Percentiles rank a stretch among this genome's conserved stretches.
These are phyloP conservation scores for Pelodytes ibericus DNA, from an alignment of 2,797 vertebrate species.

Conservation along the genomic window DNA sequence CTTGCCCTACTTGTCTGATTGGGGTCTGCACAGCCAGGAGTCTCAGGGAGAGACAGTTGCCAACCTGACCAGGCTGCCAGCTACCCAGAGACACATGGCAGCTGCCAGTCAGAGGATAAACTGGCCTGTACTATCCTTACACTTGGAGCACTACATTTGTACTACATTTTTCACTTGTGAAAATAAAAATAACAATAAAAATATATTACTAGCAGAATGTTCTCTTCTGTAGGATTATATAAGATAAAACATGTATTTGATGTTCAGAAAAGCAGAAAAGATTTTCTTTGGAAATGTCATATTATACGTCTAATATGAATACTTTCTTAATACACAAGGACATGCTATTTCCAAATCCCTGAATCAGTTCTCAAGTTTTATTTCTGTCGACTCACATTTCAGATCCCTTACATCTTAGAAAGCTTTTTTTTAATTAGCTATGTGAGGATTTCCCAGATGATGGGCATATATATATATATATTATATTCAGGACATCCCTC, in stretches of 20 bases:
- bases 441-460: slow-evolving; percentile 28
- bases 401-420: slow-evolving; percentile 31
- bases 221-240: not conserved
- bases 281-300: slow-evolving; percentile 12
- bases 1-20: no score
- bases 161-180: no score
- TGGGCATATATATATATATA: no score
- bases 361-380: slow-evolving; percentile 22
- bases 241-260: not conserved
- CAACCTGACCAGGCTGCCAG: no score
- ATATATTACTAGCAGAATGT: not conserved
- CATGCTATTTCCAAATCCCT: not conserved
- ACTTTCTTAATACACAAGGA: slow-evolving; percentile 14
- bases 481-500: slow-evolving; percentile 30
- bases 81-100: no score
- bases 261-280: not conserved
- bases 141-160: no score
- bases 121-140: no score
- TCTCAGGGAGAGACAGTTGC: no score
- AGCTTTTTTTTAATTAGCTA: slow-evolving; percentile 1
- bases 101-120: no score
- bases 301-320: not conserved
- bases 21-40: no score
- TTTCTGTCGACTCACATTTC: slow-evolving; percentile 29
- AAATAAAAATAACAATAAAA: not conserved